phyloP scores from a whole-genome alignment of 2,797 vertebrate species.

The Liasis olivaceus region DNA sequence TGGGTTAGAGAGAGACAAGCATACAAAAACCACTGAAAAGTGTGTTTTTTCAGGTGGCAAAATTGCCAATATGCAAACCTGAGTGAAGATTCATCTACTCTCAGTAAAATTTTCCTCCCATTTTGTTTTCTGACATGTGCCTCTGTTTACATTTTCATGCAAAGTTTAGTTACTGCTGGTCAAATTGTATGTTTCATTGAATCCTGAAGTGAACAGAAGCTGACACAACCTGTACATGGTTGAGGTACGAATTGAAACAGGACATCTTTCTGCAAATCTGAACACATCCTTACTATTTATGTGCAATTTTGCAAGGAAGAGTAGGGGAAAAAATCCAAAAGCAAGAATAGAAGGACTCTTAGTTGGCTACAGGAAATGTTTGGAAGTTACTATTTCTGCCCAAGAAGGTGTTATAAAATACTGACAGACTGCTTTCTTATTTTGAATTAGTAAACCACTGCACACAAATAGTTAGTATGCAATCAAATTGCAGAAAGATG shows the following conservation, averaged over 20 bases:
- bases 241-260: background rate
- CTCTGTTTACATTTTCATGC: background rate
- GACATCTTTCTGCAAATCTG: background rate
- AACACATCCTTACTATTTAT: background rate
- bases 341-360: background rate
- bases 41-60: background rate
- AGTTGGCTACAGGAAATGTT: background rate
- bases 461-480: background rate
- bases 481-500: background rate
- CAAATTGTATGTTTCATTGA: background rate
- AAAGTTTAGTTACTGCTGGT: background rate
- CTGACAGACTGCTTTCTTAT: background rate
- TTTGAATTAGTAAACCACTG: background rate
- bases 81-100: background rate
- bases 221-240: background rate
- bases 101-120: too few species aligned
- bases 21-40: background rate
- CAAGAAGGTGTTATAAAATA: background rate
- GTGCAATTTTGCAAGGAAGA: background rate
- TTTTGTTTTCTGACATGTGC: background rate
- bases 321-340: background rate
- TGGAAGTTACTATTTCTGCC: background rate
- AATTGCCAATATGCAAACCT: background rate
- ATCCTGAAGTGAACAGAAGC: background rate
- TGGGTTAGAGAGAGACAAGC: background rate